Conservation (phyloP, 2,888 invertebrate species). For the Atrina japonica region DNA sequence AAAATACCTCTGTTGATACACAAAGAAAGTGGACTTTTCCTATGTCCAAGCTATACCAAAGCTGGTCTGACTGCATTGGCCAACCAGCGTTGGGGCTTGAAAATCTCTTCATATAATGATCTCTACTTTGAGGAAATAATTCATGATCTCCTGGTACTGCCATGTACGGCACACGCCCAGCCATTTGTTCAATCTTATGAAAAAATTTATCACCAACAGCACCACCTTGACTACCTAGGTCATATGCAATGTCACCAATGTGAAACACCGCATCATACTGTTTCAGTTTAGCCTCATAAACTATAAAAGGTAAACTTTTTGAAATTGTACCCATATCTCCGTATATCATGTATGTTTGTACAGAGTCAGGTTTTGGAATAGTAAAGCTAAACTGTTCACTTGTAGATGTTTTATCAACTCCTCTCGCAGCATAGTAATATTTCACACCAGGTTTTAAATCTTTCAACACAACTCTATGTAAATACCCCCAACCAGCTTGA, state of each 20-base stretch:
- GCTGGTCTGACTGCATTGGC: slow-evolving; percentile 73
- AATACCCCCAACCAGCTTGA: slow-evolving; percentile 59
- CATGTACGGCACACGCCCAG: slow-evolving; percentile 77
- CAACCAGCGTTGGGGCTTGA: slow-evolving; percentile 72
- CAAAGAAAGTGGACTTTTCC: slow-evolving; percentile 75
- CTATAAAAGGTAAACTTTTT: slow-evolving; percentile 60
- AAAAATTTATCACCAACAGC: slow-evolving; percentile 74
- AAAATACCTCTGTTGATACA: slow-evolving; percentile 69
- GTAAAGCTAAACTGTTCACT: slow-evolving; percentile 75
- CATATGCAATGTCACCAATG: slow-evolving; percentile 77
- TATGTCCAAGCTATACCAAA: slow-evolving; percentile 78
- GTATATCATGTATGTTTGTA: slow-evolving; percentile 73
- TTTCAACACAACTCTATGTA: slow-evolving; percentile 64
- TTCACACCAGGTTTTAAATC: slow-evolving; percentile 56
- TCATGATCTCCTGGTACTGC: slow-evolving; percentile 75
- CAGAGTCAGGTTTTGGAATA: slow-evolving; percentile 64
- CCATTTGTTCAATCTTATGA: slow-evolving; percentile 69
- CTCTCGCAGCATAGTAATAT: slow-evolving; percentile 65
- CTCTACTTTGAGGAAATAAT: slow-evolving; percentile 51
- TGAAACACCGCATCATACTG: slow-evolving; percentile 72
- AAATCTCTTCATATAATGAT: slow-evolving; percentile 72
- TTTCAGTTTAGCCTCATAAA: slow-evolving; percentile 60
- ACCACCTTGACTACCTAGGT: slow-evolving; percentile 71
- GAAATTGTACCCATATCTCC: slow-evolving; percentile 76
- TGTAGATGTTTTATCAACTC: slow-evolving; percentile 46